Evolutionary conservation across 2,797 vertebrate genomes (phyloP).

Genomic region (Poeciliopsis paucimaculata): DNA sequence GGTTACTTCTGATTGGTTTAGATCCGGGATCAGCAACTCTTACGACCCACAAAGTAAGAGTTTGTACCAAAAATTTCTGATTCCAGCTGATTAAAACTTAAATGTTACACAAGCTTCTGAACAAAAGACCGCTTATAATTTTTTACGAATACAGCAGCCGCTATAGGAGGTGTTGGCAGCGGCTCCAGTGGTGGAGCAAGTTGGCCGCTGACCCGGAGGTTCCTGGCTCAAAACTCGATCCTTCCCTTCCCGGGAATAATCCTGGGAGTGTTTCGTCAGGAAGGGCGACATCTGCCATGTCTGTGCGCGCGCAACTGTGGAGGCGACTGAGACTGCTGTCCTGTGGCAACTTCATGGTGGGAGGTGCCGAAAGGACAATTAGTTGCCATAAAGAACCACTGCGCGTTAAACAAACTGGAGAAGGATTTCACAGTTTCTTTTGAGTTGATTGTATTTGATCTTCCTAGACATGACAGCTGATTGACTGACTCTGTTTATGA

Average conservation of each 20-base stretch:
- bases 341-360: background rate
- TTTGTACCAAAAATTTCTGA: too few species aligned
- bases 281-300: background rate
- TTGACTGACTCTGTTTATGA: constrained; percentile 51
- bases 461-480: constrained; percentile 35
- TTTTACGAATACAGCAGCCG: background rate
- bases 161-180: background rate
- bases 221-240: background rate
- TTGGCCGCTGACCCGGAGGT: background rate
- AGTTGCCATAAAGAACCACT: background rate
- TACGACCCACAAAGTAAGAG: background rate
- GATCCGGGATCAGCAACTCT: background rate
- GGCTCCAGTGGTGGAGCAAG: background rate
- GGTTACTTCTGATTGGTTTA: background rate
- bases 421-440: constrained; percentile 2
- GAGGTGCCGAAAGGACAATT: background rate
- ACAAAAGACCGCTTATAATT: background rate
- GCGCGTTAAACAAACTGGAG: too few species aligned
- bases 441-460: constrained; percentile 38
- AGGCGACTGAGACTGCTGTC: background rate
- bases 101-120: background rate
- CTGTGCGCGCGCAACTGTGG: background rate
- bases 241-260: background rate
- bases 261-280: background rate
- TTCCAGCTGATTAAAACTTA: background rate